These are phyloP conservation scores for Drosophila borealis DNA, from an alignment of 2,888 invertebrate genomes.

Conservation along the genomic window DNA sequence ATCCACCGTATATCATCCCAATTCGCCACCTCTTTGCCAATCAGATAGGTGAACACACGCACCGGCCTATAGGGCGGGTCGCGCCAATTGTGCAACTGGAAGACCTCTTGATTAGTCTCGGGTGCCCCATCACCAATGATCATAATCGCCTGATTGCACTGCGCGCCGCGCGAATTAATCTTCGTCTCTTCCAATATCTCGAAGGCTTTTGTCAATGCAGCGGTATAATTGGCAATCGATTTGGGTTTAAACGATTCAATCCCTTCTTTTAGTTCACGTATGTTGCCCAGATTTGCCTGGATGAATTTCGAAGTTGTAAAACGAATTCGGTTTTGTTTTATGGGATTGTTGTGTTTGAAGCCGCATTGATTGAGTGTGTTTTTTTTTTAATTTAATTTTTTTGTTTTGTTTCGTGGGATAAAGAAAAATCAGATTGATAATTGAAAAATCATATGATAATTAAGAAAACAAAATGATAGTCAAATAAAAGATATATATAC, in stretches of 20 bases:
- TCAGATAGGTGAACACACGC: conserved; percentile 98
- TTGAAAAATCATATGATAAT: conserved; percentile 32
- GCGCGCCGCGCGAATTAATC: conserved; percentile 88
- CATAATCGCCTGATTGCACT: conserved; percentile 98
- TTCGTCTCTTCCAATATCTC: conserved; percentile 91
- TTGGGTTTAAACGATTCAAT: conserved; percentile 92
- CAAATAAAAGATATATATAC: conserved; percentile 85
- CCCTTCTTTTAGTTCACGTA: conserved; percentile 92
- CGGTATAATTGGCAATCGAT: conserved; percentile 97
- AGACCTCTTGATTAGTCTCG: conserved; percentile 96
- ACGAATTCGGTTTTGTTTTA: conserved; percentile 46
- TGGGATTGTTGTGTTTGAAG: conserved; percentile 40
- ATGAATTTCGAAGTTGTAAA: conserved; percentile 60
- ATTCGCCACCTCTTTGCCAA: conserved; percentile 97
- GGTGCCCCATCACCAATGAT: conserved; percentile 99
- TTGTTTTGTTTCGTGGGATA: conserved; percentile 24
- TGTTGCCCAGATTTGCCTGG: conserved; percentile 93
- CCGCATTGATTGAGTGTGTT: conserved; percentile 54
- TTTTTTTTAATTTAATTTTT: conserved; percentile 7
- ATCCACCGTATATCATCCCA: conserved; percentile 98
- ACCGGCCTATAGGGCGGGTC: conserved; percentile 92
- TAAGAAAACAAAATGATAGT: conserved; percentile 22
- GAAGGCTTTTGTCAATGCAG: conserved; percentile 95
- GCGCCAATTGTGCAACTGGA: conserved; percentile 95
- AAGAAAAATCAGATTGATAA: conserved; percentile 46